These are phyloP conservation scores for Machimus rusticus DNA, from an alignment of 2,888 invertebrate genomes.

Conservation along the genomic window DNA sequence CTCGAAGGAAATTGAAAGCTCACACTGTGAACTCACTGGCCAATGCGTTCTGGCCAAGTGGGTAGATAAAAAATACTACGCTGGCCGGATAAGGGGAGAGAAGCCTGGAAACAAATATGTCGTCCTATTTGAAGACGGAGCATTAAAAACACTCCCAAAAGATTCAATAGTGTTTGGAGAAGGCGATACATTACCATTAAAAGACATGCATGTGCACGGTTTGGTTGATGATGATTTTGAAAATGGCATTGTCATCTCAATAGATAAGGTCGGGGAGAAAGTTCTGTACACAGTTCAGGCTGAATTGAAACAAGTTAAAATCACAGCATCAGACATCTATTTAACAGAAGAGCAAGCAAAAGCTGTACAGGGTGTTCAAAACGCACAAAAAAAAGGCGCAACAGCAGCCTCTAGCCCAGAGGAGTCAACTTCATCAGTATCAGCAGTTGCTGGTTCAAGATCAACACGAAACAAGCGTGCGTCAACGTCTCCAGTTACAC, in stretches of 20 bases:
- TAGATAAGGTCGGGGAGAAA: conserved; percentile 60
- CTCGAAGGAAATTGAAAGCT: conserved; percentile 44
- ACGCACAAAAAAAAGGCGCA: conserved; percentile 37
- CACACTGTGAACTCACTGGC: conserved; percentile 20
- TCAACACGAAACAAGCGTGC: conserved; percentile 49
- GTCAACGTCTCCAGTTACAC: conserved; percentile 48
- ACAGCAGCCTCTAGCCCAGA: neutral
- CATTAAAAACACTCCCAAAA: conserved; percentile 67
- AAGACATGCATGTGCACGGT: conserved; percentile 67
- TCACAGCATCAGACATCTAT: conserved; percentile 66
- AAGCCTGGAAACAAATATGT: conserved; percentile 69
- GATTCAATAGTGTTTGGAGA: conserved; percentile 70
- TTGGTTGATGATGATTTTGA: conserved; percentile 67
- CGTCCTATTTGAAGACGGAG: conserved; percentile 72
- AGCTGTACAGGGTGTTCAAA: conserved; percentile 61
- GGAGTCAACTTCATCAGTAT: neutral
- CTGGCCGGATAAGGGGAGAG: conserved; percentile 68
- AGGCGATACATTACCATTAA: conserved; percentile 63
- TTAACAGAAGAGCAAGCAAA: conserved; percentile 68
- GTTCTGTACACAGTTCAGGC: conserved; percentile 50
- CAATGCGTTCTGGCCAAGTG: conserved; percentile 70
- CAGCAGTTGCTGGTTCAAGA: conserved; percentile 41
- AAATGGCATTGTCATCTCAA: conserved; percentile 64
- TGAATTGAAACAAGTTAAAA: conserved; percentile 64
- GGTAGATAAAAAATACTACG: conserved; percentile 74